These are phyloP conservation scores for Colistium nudipinnis DNA, from an alignment of 2,113 vertebrate species.

Conservation along the genomic window DNA sequence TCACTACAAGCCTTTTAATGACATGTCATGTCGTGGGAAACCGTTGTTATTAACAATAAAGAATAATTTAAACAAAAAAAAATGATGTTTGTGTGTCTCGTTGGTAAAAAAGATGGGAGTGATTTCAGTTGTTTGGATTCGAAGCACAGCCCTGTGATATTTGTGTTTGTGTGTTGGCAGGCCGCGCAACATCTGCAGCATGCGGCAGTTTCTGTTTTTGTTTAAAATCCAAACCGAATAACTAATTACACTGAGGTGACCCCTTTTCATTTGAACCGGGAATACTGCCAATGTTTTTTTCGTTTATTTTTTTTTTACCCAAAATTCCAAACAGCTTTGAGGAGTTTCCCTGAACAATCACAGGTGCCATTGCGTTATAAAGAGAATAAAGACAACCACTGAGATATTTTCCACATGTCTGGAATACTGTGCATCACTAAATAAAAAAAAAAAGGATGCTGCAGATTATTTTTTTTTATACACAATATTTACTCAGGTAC, in stretches of 20 bases:
- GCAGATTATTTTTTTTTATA: not conserved
- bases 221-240: conserved; percentile 33
- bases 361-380: too few species aligned
- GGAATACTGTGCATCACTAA: too few species aligned
- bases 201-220: not conserved
- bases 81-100: not conserved
- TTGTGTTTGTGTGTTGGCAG: conserved; percentile 22
- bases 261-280: conserved; percentile 7
- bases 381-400: not conserved
- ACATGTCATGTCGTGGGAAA: not conserved
- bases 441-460: not conserved
- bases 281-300: not conserved
- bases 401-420: not conserved
- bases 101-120: not conserved
- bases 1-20: not conserved
- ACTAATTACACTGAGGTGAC: not conserved
- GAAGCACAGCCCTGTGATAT: not conserved
- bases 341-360: too few species aligned
- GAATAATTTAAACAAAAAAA: too few species aligned
- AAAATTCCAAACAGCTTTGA: not conserved
- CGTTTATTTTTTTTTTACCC: too few species aligned
- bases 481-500: not conserved
- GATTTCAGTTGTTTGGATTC: conserved; percentile 1
- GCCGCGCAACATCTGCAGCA: conserved; percentile 17
- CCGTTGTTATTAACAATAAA: too few species aligned